Evolutionary conservation across 2,113 vertebrate species (phyloP).

Genomic region (Plectropomus leopardus): DNA sequence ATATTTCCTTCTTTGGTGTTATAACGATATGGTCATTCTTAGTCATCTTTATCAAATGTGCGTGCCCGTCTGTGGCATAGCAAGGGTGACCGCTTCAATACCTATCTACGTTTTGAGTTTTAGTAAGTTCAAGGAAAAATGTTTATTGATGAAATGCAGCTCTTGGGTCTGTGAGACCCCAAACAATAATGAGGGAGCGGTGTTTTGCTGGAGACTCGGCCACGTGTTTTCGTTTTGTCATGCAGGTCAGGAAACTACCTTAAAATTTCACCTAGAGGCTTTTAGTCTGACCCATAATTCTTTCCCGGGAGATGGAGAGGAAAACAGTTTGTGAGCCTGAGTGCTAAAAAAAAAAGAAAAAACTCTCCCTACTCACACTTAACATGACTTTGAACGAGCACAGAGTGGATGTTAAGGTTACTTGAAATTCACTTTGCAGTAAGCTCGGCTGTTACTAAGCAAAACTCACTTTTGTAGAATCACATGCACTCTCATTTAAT

Average conservation of each 20-base stretch:
- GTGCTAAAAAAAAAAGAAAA: not conserved
- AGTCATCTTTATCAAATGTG: not conserved
- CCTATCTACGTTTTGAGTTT: not conserved
- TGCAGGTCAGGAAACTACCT: constrained; percentile 32
- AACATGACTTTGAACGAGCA: constrained; percentile 24
- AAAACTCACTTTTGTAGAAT: not conserved
- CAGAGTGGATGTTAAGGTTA: not conserved
- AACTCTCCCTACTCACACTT: constrained; percentile 11
- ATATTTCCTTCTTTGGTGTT: not conserved
- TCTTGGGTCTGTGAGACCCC: too few relatives aligned
- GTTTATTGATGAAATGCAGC: not conserved
- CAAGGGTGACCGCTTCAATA: not conserved
- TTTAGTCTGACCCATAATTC: constrained; percentile 43
- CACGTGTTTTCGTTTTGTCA: constrained; percentile 11
- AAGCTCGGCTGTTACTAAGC: not conserved
- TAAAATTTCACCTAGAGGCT: not conserved
- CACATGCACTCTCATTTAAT: not conserved
- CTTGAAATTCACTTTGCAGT: constrained; percentile 3
- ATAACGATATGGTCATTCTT: not conserved
- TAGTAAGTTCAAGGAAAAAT: not conserved
- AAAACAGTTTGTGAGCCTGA: constrained; percentile 20
- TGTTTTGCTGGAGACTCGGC: not conserved
- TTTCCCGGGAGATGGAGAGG: constrained; percentile 17
- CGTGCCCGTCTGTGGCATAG: not conserved
- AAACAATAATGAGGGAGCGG: not conserved